Base-by-base conservation (phyloP, 1,140 invertebrate species). In the Drosophila lacteicornis region DNA sequence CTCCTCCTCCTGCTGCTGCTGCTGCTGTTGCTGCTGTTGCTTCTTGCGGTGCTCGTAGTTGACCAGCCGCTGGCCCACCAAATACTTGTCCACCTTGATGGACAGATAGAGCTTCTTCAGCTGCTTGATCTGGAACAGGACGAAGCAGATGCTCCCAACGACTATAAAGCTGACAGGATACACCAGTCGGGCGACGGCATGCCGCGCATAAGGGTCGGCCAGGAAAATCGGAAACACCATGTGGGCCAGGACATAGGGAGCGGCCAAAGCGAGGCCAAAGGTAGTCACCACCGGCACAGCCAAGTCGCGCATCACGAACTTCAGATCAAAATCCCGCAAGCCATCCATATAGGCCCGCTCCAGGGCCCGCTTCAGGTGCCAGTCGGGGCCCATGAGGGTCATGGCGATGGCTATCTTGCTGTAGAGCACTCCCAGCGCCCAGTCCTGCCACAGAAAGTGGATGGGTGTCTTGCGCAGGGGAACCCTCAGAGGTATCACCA, bases 61-160 rank as follows among this genome's bases (percentile, higher is more conserved):
- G 0, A 99, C 98, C 59, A 99, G 94, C 61, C 98, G 95, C 86
- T 98, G 96, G 0, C 98, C 98, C 3, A 99, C 98, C 27, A 99
- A 94, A 94, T 99, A 99, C 94, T 99, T 99, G 92, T 99, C 99
- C 94, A 99, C 99, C 93, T 99, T 99, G 91, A 99, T 99, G 93
- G 99, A 98, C 92, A 99, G 97, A 92, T 99, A 99, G 0, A 99
- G 94, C 84, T 98, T 97, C 82, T 95, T 96, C 93, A 99, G 98
- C 92, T 99, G 98, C 61, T 96, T 95, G 40, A 98, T 96, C 93
- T 95, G 94, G 91, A 97, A 95, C 58, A 95, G 94, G 50, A 98
- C 94, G 51, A 98, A 94, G 47, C 95, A 94, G 49, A 95, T 93
- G 40, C 96, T 93, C 7, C 97, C 90, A 45, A 95, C 94, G 13